Evolutionary conservation across 2,113 vertebrate genomes (phyloP), one percentile per base, ranked within the genome.

Genomic region (Phyllostomus hastatus): DNA sequence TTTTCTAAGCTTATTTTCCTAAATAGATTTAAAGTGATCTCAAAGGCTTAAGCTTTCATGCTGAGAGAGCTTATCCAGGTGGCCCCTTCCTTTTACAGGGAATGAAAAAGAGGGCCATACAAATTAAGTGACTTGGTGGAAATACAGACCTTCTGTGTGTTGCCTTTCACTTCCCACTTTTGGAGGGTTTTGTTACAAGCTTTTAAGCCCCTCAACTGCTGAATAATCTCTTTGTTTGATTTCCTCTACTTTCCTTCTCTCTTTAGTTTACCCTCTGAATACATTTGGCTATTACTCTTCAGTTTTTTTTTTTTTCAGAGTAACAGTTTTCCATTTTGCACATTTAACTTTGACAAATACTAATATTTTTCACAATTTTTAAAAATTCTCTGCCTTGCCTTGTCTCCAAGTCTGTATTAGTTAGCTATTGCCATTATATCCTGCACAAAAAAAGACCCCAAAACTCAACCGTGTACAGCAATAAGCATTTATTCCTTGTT

Each of bases 1-100:
- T 79, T 82, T 81, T 76, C 43, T 93, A 76, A 95, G 72, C 24
- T 91, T 54, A 92, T 92, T 95, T 95, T 83, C 41, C 75, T 94
- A 66, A 88, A 78, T 70, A 76, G 64, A 78, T 78, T 82, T 81
- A 54, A 89, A 89, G 59, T 57, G 17, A 52, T 50, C 75, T 67
- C 38, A 86, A 96, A 70, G 26, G 12, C 7, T 91, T 4, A 35
- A n/a, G 66, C 7, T 72, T 93, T 28, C 66, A 88, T 43, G 6
- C 19, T 73, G 20, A 52, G 33, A 75, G 24, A 87, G 19, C 24
- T 79, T n/a, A 66, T 86, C 41, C 26, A 35, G 0, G 57, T 26
- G n/a, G 2, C 66, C 66, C 19, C 38, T 26, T 41, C 24, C 61
- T 66, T 91, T 78, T 22, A 57, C 24, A 69, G 28, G 57, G 7